Conservation (phyloP, 2,797 vertebrate genomes). For the Artibeus lituratus region DNA sequence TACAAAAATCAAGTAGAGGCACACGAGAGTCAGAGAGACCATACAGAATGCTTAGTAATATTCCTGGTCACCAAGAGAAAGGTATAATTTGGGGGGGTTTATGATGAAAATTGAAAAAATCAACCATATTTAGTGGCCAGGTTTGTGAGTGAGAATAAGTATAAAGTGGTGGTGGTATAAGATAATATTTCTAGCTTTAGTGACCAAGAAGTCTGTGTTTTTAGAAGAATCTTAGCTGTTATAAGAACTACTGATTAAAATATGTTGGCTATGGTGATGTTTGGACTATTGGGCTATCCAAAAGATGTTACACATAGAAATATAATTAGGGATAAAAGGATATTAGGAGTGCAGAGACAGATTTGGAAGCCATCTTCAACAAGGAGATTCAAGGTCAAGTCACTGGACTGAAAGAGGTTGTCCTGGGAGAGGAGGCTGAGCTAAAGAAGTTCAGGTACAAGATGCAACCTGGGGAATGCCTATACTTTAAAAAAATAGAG, state of each 20-base stretch:
- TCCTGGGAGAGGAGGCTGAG: neutral
- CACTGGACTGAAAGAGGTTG: neutral
- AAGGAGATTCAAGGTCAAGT: neutral
- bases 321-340: neutral
- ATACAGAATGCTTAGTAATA: neutral
- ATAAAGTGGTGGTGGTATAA: neutral
- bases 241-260: neutral
- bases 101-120: neutral
- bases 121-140: neutral
- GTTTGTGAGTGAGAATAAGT: neutral
- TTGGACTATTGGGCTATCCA: neutral
- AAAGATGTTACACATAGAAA: neutral
- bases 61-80: neutral
- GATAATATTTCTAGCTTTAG: neutral
- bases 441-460: slow-evolving; percentile 4
- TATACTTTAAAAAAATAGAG: neutral
- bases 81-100: neutral
- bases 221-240: neutral
- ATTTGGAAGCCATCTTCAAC: neutral
- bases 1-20: neutral
- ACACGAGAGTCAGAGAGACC: neutral
- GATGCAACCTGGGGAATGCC: neutral
- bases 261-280: neutral
- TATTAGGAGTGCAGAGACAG: neutral
- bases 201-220: neutral